Evolutionary conservation across 2,113 vertebrate species (phyloP), one percentile per base, ranked within the genome.

Genomic region (Monopterus albus): DNA sequence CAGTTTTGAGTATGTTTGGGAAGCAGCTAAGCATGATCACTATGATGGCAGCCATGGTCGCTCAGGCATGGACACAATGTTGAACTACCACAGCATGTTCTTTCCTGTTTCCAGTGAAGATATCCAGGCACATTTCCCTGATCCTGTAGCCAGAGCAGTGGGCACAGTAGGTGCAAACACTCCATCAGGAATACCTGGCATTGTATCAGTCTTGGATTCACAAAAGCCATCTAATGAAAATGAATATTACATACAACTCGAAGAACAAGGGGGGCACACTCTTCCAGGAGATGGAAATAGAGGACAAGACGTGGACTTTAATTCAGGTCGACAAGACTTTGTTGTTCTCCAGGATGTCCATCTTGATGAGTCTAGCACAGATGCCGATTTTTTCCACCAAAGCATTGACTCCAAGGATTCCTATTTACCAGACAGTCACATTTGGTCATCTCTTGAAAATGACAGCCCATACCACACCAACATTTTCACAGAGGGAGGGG

Each of bases 1-100:
- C 61, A 99, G 96, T 85, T 99, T 99, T 38, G 98, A 99, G 64
- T 99, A 97, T 1, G 93, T 98, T 26, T 99, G 98, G 98, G 98
- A 99, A 86, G 95, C 95, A 0, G 96, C 96, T 60, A 98, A 97
- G 74, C 96, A 96, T 0, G 96, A 98, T 83, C 96, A 98, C 82
- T 98, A 97, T 11, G 96, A 96, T 2, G 94, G 93, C 31, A 95
- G 85, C 55, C 93, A 88, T 14, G 61, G 82, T 12, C 94, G 73
- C 2, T 86, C 91, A 7, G 87, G 91, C 83, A 82, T 94, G 8
- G 96, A 96, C 5, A 93, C 95, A 8, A 93, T 92, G 2, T 68
- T 98, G 72, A 92, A 96, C 43, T 98, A 97, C 77, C 95, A 96
- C 18, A 97, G 94, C 88, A 94, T 98, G 88, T 98, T 98, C 89